Conservation (phyloP, 1,140 invertebrate species). For the Geopemphigus sp. region DNA sequence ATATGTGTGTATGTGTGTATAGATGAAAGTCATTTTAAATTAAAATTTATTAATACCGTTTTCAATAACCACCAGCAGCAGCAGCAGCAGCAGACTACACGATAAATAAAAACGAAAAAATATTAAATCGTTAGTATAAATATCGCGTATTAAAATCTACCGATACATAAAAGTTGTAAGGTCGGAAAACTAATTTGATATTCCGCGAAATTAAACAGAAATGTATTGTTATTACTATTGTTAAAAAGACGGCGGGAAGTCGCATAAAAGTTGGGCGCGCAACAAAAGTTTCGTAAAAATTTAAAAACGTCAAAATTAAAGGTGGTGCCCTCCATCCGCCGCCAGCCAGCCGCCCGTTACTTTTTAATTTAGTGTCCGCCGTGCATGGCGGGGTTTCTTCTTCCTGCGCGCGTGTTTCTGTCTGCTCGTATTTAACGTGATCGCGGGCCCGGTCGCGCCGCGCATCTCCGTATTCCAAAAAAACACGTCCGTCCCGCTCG, state of each 20-base stretch:
- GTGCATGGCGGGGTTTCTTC: slow-evolving; percentile 8
- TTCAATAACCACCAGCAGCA: too few species aligned
- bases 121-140: too few species aligned
- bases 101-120: too few species aligned
- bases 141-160: neutral
- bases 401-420: neutral
- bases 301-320: slow-evolving; percentile 35
- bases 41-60: neutral
- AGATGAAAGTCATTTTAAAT: too few species aligned
- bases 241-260: slow-evolving; percentile 8
- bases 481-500: neutral
- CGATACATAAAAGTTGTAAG: neutral
- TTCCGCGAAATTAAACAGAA: neutral
- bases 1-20: too few species aligned
- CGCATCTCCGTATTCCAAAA: neutral
- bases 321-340: too few species aligned
- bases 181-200: slow-evolving; percentile 17
- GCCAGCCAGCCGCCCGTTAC: too few species aligned
- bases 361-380: slow-evolving; percentile 7
- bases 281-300: slow-evolving; percentile 14
- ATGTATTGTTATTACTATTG: neutral
- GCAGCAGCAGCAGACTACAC: too few species aligned
- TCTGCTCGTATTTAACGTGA: neutral
- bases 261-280: neutral
- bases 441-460: neutral